Conservation (phyloP, 2,888 invertebrate species). For the Cheilosia vulpina region DNA sequence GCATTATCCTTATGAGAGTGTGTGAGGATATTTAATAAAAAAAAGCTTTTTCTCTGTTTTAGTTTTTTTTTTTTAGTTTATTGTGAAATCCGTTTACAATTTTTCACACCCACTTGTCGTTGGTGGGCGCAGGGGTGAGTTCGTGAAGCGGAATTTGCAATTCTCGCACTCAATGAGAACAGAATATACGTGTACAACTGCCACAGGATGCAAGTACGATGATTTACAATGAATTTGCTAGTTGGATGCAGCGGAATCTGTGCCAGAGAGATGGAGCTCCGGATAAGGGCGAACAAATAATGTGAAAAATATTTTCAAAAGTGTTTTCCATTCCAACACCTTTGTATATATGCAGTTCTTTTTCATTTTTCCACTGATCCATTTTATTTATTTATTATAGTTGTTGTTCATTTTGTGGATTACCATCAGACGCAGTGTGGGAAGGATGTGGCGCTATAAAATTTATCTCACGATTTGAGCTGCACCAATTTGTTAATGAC, state of each 20-base stretch:
- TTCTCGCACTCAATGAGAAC: slow-evolving; percentile 15
- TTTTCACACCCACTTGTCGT: slow-evolving; percentile 32
- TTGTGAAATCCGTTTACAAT: slow-evolving; percentile 15
- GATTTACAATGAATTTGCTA: slow-evolving; percentile 50
- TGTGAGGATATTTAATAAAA: slow-evolving; percentile 8
- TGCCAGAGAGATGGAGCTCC: slow-evolving; percentile 1
- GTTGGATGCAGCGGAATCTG: slow-evolving; percentile 28
- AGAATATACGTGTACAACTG: slow-evolving; percentile 17
- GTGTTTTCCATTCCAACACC: not conserved
- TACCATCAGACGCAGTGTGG: not conserved
- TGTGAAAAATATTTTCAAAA: slow-evolving; percentile 10
- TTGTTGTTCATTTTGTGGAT: slow-evolving; percentile 2
- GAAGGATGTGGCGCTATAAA: not conserved
- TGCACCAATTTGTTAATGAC: slow-evolving; percentile 42
- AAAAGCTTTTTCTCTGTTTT: not conserved
- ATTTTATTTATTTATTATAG: slow-evolving; percentile 18
- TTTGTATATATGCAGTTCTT: slow-evolving; percentile 8
- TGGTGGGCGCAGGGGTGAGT: not conserved
- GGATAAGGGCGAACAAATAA: not conserved
- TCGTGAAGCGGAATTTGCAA: slow-evolving; percentile 1
- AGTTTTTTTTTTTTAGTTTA: not conserved
- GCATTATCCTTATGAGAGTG: slow-evolving; percentile 21
- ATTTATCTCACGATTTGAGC: slow-evolving; percentile 33
- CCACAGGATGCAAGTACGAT: slow-evolving; percentile 45
- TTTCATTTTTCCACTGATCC: not conserved